Conservation (phyloP, 2,113 vertebrate genomes). For the Verasper variegatus region DNA sequence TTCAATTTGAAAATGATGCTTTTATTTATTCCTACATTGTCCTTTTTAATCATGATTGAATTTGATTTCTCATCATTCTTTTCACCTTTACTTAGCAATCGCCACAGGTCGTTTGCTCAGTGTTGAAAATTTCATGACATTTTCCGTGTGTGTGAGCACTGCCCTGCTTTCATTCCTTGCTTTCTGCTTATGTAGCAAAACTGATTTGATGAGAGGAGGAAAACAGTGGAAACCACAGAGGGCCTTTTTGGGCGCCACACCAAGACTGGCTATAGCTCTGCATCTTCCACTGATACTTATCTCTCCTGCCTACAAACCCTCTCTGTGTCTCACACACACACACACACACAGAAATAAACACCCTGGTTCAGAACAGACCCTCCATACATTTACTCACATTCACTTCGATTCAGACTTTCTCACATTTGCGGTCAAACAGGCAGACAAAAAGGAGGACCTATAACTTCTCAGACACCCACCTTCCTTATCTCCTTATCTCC, state of each 20-base stretch:
- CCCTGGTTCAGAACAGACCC: slow-evolving; percentile 52
- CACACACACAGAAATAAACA: slow-evolving; percentile 50
- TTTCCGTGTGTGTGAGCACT: slow-evolving; percentile 51
- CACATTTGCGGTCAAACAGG: slow-evolving; percentile 78
- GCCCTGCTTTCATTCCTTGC: slow-evolving; percentile 72
- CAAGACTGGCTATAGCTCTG: slow-evolving; percentile 61
- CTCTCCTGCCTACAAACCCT: slow-evolving; percentile 56
- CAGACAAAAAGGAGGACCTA: slow-evolving; percentile 58
- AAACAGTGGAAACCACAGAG: slow-evolving; percentile 80
- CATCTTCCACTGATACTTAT: slow-evolving; percentile 83
- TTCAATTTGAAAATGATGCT: slow-evolving; percentile 1
- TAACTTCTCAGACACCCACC: slow-evolving; percentile 70
- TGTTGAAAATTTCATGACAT: slow-evolving; percentile 42
- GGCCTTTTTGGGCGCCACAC: slow-evolving; percentile 72
- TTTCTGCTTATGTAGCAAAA: slow-evolving; percentile 85
- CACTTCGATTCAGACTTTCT: slow-evolving; percentile 70
- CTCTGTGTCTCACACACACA: slow-evolving; percentile 21
- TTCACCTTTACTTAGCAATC: background rate
- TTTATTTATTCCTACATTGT: background rate
- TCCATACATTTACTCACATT: slow-evolving; percentile 31
- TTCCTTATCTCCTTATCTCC: slow-evolving; percentile 53
- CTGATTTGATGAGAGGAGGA: slow-evolving; percentile 77
- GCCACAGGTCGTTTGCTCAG: background rate
- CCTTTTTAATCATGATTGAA: background rate
- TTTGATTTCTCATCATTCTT: background rate